Conservation (phyloP, 2,797 vertebrate species). For the Luscinia megarhynchos region DNA sequence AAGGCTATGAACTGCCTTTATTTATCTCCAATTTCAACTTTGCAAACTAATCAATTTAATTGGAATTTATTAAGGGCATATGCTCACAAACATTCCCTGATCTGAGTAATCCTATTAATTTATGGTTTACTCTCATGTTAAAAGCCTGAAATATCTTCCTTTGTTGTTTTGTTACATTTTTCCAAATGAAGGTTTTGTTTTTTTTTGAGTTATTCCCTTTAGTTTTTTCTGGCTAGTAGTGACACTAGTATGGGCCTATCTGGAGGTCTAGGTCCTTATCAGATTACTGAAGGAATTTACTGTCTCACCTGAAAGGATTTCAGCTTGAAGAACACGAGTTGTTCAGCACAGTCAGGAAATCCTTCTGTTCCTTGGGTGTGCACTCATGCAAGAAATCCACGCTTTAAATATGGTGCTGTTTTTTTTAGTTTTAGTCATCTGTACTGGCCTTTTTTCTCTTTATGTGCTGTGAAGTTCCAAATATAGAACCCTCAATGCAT, state of each 20-base stretch:
- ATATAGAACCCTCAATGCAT: constrained; percentile 79
- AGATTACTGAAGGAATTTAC: constrained; percentile 6
- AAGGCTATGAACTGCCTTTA: background rate
- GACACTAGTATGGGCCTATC: background rate
- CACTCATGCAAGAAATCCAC: background rate
- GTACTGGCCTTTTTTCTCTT: constrained; percentile 77
- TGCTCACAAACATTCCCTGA: background rate
- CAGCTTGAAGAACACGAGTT: background rate
- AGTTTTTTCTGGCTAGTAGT: background rate
- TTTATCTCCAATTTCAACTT: background rate
- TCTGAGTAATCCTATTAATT: background rate
- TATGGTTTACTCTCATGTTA: background rate
- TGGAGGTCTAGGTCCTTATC: background rate
- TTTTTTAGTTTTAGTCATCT: background rate
- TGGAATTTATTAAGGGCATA: background rate
- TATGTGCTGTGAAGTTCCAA: constrained; percentile 81
- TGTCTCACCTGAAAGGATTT: constrained; percentile 10
- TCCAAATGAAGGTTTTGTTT: background rate
- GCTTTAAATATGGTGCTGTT: background rate
- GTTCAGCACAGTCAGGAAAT: background rate
- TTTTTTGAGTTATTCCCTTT: background rate
- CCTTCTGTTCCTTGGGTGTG: background rate
- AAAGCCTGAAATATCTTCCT: background rate
- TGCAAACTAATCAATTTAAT: background rate
- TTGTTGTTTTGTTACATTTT: background rate